Evolutionary conservation across 2,113 vertebrate species (phyloP), one percentile per base, ranked within the genome.

Genomic region (Cyprinus carpio): DNA sequence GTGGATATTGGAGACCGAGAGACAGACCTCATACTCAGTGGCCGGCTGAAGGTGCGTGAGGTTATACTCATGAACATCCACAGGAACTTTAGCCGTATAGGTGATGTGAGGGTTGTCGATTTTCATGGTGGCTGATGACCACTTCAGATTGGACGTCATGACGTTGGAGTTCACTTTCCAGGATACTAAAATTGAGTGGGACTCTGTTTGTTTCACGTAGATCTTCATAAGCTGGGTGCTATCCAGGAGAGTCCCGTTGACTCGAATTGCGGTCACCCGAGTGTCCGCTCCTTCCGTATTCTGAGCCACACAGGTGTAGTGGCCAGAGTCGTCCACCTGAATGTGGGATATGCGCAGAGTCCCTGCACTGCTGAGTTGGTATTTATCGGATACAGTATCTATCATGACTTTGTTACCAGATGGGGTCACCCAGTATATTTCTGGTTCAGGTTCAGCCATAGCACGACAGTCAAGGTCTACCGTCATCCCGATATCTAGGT

Each of bases 391-490:
- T 9, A 94, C 87, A 0, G 95, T 96, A 86, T 97, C 97, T 0
- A 92, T 94, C 0, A 95, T 97, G 18, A 99, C 92, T 89, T 98
- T 98, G 91, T 95, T 96, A 58, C 98, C 98, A 16, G 97, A 94
- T 0, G 98, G 98, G 6, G 97, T 98, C 76, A 99, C 98, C 98
- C 98, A 99, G 88, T 99, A 99, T 85, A 99, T 98, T 82, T 99
- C 97, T 2, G 98, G 97, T 89, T 98, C 97, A 0, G 98, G 98
- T 90, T 98, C 97, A 1, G 98, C 98, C 96, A 98, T 96, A 84
- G 98, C 98, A 84, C 97, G 94, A 84, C 98, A 99, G 71, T 99
- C 98, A 40, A 99, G 89, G 72, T 96, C 94, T 80, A 98, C 92
- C 0, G 95, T 95, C 90, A 95, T 95, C 58, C 97, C 97, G 0